A percentile compares a stretch with the other conserved stretches of the same genome.
These are phyloP conservation scores for Nezara viridula DNA, from an alignment of 2,888 invertebrate genomes.

Conservation along the genomic window DNA sequence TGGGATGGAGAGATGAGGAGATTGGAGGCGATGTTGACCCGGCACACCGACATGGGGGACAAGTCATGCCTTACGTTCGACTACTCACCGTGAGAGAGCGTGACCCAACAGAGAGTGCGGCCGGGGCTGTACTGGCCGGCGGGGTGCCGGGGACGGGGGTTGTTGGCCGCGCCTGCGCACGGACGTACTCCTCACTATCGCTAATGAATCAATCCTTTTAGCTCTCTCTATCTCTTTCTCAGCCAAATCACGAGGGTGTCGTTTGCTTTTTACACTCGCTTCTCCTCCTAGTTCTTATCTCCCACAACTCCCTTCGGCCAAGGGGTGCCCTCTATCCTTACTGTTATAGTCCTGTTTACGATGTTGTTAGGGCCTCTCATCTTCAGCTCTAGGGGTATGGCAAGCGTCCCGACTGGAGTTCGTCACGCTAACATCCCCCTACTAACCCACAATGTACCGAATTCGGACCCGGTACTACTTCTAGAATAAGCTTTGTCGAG, in stretches of 20 bases:
- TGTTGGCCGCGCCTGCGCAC: slow-evolving; percentile 40
- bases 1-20: neutral
- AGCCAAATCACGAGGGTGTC: slow-evolving; percentile 30
- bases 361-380: neutral
- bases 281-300: neutral
- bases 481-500: too few species aligned
- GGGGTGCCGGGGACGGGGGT: slow-evolving; percentile 41
- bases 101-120: neutral
- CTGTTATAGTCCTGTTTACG: slow-evolving; percentile 18
- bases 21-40: too few species aligned
- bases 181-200: neutral
- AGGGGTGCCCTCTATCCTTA: neutral
- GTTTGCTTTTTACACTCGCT: neutral
- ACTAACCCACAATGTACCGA: neutral
- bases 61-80: neutral
- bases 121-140: slow-evolving; percentile 18
- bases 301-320: neutral
- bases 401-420: neutral
- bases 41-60: neutral
- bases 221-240: slow-evolving; percentile 33
- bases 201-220: slow-evolving; percentile 51
- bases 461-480: neutral
- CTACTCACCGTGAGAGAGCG: neutral
- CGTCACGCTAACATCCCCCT: neutral
- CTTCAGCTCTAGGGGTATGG: neutral